phyloP scores from a whole-genome alignment of 1,140 invertebrate genomes.

The Wiebesia pumilae region DNA sequence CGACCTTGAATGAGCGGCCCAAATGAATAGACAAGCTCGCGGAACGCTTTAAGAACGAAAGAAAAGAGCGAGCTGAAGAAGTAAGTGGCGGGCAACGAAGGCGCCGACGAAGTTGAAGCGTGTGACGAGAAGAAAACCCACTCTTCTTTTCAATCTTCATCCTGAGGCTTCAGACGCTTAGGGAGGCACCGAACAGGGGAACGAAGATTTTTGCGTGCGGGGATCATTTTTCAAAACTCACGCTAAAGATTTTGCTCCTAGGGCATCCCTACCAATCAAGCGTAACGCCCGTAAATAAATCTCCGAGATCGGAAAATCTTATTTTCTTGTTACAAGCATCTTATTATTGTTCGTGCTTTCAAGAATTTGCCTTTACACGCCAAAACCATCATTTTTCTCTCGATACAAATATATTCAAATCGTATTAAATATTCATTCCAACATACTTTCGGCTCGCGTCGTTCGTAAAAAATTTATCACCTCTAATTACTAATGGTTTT shows the following conservation, averaged over 20 bases:
- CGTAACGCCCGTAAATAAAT: not conserved
- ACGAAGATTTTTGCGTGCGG: not conserved
- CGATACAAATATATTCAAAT: not conserved
- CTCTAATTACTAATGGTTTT: too few relatives aligned
- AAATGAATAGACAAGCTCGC: slow-evolving; percentile 22
- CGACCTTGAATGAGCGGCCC: slow-evolving; percentile 35
- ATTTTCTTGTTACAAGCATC: not conserved
- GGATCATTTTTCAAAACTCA: slow-evolving; percentile 15
- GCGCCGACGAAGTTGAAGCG: not conserved
- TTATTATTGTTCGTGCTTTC: not conserved
- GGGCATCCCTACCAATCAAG: not conserved
- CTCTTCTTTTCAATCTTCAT: slow-evolving; percentile 1
- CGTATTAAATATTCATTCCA: not conserved
- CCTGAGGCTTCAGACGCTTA: not conserved
- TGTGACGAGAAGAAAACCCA: slow-evolving; percentile 7
- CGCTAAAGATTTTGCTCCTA: not conserved
- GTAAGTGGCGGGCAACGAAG: not conserved
- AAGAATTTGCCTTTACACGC: not conserved
- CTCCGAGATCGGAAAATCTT: not conserved
- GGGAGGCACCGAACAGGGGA: not conserved
- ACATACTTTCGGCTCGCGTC: too few relatives aligned
- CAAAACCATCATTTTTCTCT: not conserved
- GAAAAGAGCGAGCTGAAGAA: slow-evolving; percentile 15
- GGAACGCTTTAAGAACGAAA: not conserved
- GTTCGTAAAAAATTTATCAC: too few relatives aligned